Evolutionary conservation across 2,888 invertebrate species (phyloP).

Genomic region (Eutolmus rufibarbis): DNA sequence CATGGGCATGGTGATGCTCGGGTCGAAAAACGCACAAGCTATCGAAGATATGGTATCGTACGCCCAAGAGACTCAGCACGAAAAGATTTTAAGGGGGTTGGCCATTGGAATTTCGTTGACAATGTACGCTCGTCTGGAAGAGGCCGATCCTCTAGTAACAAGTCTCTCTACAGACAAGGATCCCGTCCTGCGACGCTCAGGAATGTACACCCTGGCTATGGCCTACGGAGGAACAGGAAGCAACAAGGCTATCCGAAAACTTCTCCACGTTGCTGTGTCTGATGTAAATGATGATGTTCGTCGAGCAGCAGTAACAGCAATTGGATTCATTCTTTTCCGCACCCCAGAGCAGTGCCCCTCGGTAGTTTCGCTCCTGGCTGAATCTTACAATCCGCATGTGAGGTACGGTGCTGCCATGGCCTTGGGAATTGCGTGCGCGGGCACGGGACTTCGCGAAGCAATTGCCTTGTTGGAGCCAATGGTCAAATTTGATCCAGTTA

Average conservation of each 20-base stretch:
- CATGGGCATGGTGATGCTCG: conserved; percentile 99
- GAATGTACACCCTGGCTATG: conserved; percentile 98
- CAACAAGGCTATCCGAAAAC: conserved; percentile 92
- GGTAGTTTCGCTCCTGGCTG: conserved; percentile 94
- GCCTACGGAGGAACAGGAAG: conserved; percentile 98
- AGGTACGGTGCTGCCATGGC: conserved; percentile 99
- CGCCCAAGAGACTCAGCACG: conserved; percentile 90
- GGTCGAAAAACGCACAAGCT: conserved; percentile 87
- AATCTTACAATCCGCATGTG: conserved; percentile 99
- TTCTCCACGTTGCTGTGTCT: conserved; percentile 95
- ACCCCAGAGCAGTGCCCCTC: conserved; percentile 97
- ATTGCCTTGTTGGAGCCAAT: conserved; percentile 95
- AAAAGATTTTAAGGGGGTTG: conserved; percentile 96
- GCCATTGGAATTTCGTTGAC: conserved; percentile 96
- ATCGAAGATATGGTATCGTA: conserved; percentile 95
- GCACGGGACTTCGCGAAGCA: conserved; percentile 96
- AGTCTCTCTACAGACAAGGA: conserved; percentile 92
- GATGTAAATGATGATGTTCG: conserved; percentile 99
- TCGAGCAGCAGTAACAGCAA: conserved; percentile 96
- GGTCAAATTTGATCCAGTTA: conserved; percentile 97
- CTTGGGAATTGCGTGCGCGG: conserved; percentile 97
- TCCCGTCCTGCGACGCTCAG: conserved; percentile 91
- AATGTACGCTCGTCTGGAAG: conserved; percentile 96
- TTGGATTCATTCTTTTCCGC: conserved; percentile 96
- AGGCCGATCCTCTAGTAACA: conserved; percentile 92